Conservation (phyloP, 2,113 vertebrate species). For the Gambusia holbrooki region DNA sequence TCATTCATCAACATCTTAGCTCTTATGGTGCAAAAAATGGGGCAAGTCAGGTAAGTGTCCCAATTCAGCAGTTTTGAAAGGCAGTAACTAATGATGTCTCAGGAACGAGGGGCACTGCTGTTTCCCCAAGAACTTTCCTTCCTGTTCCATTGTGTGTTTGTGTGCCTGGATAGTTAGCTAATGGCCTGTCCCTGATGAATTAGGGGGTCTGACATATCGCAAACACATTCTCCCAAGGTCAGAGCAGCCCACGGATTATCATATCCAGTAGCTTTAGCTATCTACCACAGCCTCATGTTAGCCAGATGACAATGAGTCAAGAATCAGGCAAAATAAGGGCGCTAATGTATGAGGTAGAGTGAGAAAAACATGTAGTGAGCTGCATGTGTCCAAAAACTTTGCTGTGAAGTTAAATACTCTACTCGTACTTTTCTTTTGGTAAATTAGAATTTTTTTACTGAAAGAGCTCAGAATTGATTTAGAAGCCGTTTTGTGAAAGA, state of each 20-base stretch:
- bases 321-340: slow-evolving; percentile 51
- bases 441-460: background rate
- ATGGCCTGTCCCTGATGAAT: slow-evolving; percentile 84
- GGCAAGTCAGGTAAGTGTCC: slow-evolving; percentile 81
- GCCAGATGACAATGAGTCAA: slow-evolving; percentile 61
- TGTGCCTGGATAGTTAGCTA: slow-evolving; percentile 78
- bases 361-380: slow-evolving; percentile 56
- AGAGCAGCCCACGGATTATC: slow-evolving; percentile 74
- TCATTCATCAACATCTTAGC: slow-evolving; percentile 80
- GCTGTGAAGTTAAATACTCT: slow-evolving; percentile 52
- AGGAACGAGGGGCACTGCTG: slow-evolving; percentile 64
- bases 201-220: slow-evolving; percentile 76
- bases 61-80: slow-evolving; percentile 82
- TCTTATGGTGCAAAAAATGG: slow-evolving; percentile 78
- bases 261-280: slow-evolving; percentile 72
- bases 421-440: slow-evolving; percentile 62
- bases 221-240: slow-evolving; percentile 79
- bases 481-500: background rate
- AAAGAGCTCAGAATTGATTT: background rate
- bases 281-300: slow-evolving; percentile 65
- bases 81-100: slow-evolving; percentile 80
- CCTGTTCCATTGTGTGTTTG: slow-evolving; percentile 69
- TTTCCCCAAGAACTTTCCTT: slow-evolving; percentile 74
- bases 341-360: slow-evolving; percentile 40
- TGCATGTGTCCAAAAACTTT: slow-evolving; percentile 47